Percentiles rank a stretch among this genome's conserved stretches.
Evolutionary conservation across 2,113 vertebrate species (phyloP).

Genomic region (Enhydra lutris): DNA sequence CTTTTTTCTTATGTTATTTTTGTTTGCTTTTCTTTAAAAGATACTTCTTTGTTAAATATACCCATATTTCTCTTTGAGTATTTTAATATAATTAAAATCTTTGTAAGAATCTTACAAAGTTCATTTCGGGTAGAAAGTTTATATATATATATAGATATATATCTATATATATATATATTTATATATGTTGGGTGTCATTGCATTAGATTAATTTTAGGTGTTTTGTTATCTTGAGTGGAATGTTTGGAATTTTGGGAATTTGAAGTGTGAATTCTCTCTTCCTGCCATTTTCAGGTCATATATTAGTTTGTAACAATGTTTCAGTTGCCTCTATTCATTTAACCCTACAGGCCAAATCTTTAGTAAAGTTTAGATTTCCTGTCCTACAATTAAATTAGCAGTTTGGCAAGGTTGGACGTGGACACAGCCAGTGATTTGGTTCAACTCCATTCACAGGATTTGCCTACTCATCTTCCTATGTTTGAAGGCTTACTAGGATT

Average conservation of each 20-base stretch:
- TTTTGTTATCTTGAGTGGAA: not conserved
- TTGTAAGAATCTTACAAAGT: not conserved
- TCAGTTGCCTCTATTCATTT: not conserved
- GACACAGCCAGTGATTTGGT: not conserved
- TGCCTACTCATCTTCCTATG: rapidly evolving
- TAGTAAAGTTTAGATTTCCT: not conserved
- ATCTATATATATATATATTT: not conserved
- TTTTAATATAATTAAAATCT: not conserved
- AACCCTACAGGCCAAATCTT: not conserved
- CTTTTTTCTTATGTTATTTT: not conserved
- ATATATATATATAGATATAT: too few relatives aligned
- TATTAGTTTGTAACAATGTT: not conserved
- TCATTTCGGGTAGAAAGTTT: not conserved
- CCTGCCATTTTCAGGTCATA: not conserved
- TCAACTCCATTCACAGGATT: not conserved
- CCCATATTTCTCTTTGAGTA: not conserved
- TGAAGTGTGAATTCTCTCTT: not conserved
- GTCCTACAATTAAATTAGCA: not conserved
- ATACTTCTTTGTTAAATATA: not conserved
- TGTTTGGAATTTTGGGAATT: not conserved
- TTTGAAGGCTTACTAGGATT: not conserved
- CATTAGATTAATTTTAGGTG: not conserved
- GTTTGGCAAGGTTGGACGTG: not conserved
- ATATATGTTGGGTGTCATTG: not conserved
- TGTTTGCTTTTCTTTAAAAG: not conserved